These are phyloP conservation scores for Polypedilum pembai DNA, from an alignment of 1,140 invertebrate genomes.

Conservation along the genomic window DNA sequence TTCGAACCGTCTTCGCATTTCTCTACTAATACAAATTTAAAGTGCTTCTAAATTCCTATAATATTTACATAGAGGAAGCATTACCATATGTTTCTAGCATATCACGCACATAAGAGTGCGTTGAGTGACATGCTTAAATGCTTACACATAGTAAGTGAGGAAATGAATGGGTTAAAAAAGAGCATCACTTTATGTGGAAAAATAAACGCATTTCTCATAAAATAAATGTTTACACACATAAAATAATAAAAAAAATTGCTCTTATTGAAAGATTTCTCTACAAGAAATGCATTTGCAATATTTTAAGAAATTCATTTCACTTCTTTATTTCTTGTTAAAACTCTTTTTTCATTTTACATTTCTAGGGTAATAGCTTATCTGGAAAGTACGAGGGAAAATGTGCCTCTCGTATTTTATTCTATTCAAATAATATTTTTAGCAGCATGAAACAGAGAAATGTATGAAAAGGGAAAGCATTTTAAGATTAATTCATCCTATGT, in stretches of 20 bases:
- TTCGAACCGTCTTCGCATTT: too few relatives aligned
- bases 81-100: not conserved
- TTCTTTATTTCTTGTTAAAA: not conserved
- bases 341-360: not conserved
- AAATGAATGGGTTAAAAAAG: not conserved
- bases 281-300: not conserved
- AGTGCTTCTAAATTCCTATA: too few relatives aligned
- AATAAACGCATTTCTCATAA: not conserved
- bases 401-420: not conserved
- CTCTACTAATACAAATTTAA: too few relatives aligned
- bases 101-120: not conserved
- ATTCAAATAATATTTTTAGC: not conserved
- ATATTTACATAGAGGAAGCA: constrained; percentile 12
- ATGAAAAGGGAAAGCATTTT: too few relatives aligned
- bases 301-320: not conserved
- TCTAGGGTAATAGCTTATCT: not conserved
- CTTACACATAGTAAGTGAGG: constrained; percentile 9
- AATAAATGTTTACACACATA: not conserved
- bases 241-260: not conserved
- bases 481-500: too few relatives aligned
- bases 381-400: not conserved
- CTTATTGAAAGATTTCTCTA: not conserved
- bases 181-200: constrained; percentile 9
- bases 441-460: too few relatives aligned
- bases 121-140: constrained; percentile 9